Percentiles rank a stretch among this genome's conserved stretches.
Conservation (phyloP, 2,797 vertebrate species). For the Ctenopoma kingsleyae region DNA sequence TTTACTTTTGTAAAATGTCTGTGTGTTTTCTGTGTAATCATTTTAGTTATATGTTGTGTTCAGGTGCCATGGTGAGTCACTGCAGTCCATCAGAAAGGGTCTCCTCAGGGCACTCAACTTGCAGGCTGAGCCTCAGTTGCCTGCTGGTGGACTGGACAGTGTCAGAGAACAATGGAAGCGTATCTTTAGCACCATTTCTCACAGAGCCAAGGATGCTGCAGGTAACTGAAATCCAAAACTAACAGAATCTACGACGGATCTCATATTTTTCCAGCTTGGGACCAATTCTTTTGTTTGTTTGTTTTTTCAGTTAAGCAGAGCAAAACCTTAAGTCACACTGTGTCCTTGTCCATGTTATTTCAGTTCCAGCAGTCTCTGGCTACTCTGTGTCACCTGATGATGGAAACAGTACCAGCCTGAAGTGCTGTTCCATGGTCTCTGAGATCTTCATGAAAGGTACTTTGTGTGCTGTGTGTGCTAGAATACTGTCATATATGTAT, state of each 20-base stretch:
- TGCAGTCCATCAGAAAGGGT: conserved; percentile 69
- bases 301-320: neutral
- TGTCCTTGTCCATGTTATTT: conserved; percentile 1
- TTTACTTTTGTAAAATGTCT: neutral
- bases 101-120: conserved; percentile 78
- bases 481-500: neutral
- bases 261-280: neutral
- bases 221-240: conserved; percentile 28
- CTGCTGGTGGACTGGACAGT: conserved; percentile 48
- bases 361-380: conserved; percentile 25
- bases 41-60: neutral
- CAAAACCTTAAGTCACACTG: neutral
- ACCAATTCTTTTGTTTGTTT: neutral
- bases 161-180: conserved; percentile 73
- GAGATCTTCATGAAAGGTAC: conserved; percentile 82
- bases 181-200: conserved; percentile 26
- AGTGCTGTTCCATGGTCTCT: conserved; percentile 72
- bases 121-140: conserved; percentile 75
- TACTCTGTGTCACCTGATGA: conserved; percentile 30
- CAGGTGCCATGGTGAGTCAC: conserved; percentile 70
- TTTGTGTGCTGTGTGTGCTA: neutral
- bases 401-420: conserved; percentile 44
- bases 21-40: neutral
- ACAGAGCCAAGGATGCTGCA: neutral
- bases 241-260: neutral